These are phyloP conservation scores for Parochlus steinenii DNA, from an alignment of 2,888 invertebrate genomes.

Conservation along the genomic window DNA sequence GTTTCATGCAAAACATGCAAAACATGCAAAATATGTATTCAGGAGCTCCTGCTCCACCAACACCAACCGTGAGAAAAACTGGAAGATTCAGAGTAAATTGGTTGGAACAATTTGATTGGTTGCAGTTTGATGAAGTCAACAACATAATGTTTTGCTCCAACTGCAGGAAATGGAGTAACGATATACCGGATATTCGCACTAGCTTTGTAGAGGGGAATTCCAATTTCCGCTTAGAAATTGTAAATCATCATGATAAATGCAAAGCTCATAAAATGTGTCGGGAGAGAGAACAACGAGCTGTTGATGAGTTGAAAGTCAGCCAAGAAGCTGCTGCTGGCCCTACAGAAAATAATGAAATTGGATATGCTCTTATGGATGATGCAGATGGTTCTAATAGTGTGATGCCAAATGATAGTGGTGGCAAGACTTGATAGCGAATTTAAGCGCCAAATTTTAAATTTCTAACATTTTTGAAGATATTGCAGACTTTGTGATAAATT, in stretches of 20 bases:
- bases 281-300: constrained; percentile 34
- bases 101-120: constrained; percentile 54
- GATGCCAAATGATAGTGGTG: no score
- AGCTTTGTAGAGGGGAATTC: constrained; percentile 63
- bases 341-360: no score
- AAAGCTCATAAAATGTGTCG: constrained; percentile 55
- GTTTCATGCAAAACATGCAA: no score
- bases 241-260: constrained; percentile 63
- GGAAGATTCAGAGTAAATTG: constrained; percentile 51
- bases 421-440: no score
- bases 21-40: not conserved
- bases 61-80: constrained; percentile 33
- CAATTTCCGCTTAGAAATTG: constrained; percentile 59
- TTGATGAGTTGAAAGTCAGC: no score
- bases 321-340: no score
- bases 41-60: constrained; percentile 14
- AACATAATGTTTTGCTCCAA: constrained; percentile 59
- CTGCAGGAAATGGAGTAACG: constrained; percentile 55
- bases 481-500: no score
- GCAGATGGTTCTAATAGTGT: no score
- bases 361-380: no score
- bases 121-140: constrained; percentile 47
- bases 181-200: constrained; percentile 53
- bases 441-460: no score
- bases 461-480: no score